Evolutionary conservation across 2,888 invertebrate genomes (phyloP).

Genomic region (Andrena dorsata): DNA sequence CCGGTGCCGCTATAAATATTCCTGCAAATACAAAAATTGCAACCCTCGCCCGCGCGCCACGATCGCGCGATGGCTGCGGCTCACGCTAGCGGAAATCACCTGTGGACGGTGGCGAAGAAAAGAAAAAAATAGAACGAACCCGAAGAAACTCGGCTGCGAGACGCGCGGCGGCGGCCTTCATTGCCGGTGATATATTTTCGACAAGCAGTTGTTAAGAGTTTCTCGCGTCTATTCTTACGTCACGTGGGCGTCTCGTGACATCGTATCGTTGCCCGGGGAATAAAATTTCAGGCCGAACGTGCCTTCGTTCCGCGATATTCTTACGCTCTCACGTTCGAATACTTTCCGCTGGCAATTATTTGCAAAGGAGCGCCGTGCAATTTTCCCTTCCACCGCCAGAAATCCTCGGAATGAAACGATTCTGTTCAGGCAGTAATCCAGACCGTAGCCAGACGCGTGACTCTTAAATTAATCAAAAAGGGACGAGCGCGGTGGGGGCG

Average conservation of each 20-base stretch:
- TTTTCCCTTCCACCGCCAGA: neutral
- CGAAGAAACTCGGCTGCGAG: slow-evolving; percentile 51
- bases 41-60: slow-evolving; percentile 69
- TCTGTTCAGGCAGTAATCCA: slow-evolving; percentile 13
- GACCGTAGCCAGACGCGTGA: slow-evolving; percentile 35
- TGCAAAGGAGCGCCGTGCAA: neutral
- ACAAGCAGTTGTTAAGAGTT: slow-evolving; percentile 50
- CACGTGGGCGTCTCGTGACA: neutral
- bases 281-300: neutral
- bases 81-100: slow-evolving; percentile 79
- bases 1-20: slow-evolving; percentile 82
- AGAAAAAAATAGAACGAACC: slow-evolving; percentile 47
- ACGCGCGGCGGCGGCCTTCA: slow-evolving; percentile 15
- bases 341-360: slow-evolving; percentile 16
- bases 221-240: slow-evolving; percentile 34
- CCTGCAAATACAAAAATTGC: slow-evolving; percentile 83
- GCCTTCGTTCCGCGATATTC: no score
- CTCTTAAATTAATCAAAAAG: slow-evolving; percentile 56
- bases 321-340: neutral
- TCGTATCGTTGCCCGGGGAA: neutral
- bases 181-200: slow-evolving; percentile 51
- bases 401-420: slow-evolving; percentile 25
- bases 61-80: slow-evolving; percentile 77
- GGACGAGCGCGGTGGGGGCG: slow-evolving; percentile 15
- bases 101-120: slow-evolving; percentile 48